A percentile compares a stretch with the other conserved stretches of the same genome.
phyloP scores from a whole-genome alignment of 2,888 invertebrate genomes.

The Cerceris rybyensis region DNA sequence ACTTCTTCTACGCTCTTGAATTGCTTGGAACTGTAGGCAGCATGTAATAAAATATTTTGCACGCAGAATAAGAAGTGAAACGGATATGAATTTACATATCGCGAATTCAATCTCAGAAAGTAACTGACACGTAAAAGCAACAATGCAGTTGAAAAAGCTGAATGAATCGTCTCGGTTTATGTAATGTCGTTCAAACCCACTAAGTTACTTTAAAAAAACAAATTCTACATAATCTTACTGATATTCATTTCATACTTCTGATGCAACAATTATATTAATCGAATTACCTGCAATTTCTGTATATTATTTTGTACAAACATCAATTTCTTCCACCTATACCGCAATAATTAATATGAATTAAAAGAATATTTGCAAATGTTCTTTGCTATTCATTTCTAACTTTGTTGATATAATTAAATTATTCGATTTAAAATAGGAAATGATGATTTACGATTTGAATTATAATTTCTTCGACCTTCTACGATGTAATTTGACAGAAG shows the following conservation, averaged over 20 bases:
- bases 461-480: too few relatives aligned
- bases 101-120: constrained; percentile 30
- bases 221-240: not conserved
- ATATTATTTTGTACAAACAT: not conserved
- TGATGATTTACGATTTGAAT: too few relatives aligned
- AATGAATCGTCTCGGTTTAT: constrained; percentile 28
- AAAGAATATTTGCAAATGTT: not conserved
- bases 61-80: constrained; percentile 21
- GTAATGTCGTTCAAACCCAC: not conserved
- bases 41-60: constrained; percentile 32
- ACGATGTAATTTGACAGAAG: too few relatives aligned
- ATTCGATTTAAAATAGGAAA: too few relatives aligned
- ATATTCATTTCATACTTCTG: not conserved
- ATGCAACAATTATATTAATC: too few relatives aligned
- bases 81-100: constrained; percentile 42
- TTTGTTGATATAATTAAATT: too few relatives aligned
- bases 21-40: constrained; percentile 10
- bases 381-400: not conserved
- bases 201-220: not conserved
- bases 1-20: not conserved
- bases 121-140: not conserved
- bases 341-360: not conserved
- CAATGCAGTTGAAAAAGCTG: constrained; percentile 32
- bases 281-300: not conserved
- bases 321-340: too few relatives aligned